A percentile compares a stretch with the other conserved stretches of the same genome.
These are phyloP conservation scores for Rhysida immarginata DNA, from an alignment of 1,140 invertebrate genomes.

Conservation along the genomic window DNA sequence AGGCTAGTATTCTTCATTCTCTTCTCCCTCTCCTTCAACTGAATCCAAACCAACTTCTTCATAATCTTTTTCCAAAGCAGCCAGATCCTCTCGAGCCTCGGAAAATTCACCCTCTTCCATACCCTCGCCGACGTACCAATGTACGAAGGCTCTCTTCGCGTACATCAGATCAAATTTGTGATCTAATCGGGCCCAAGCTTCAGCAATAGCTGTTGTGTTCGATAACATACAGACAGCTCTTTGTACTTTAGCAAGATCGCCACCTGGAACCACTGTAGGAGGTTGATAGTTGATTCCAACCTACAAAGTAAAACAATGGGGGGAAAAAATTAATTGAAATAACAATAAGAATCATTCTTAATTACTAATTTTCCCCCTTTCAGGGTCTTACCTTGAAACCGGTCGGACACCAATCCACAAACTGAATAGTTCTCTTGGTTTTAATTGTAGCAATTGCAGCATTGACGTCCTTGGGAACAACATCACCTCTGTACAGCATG, in stretches of 20 bases:
- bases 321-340: background rate
- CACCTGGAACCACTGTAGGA: constrained; percentile 44
- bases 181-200: constrained; percentile 55
- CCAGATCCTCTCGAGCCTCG: constrained; percentile 54
- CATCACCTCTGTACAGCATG: constrained; percentile 60
- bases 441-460: constrained; percentile 70
- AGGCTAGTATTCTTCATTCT: constrained; percentile 31
- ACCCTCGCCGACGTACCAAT: constrained; percentile 72
- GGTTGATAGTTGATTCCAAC: constrained; percentile 33
- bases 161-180: constrained; percentile 59
- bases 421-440: constrained; percentile 60
- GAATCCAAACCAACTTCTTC: constrained; percentile 49
- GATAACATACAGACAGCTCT: constrained; percentile 50
- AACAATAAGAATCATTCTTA: background rate
- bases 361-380: no score
- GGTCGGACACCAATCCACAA: constrained; percentile 68
- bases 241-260: constrained; percentile 38
- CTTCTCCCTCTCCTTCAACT: constrained; percentile 36
- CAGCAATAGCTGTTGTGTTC: constrained; percentile 55
- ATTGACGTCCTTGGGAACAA: constrained; percentile 66
- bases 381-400: constrained; percentile 51
- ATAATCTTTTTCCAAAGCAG: constrained; percentile 46
- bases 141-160: constrained; percentile 62
- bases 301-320: constrained; percentile 16
- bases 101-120: constrained; percentile 54